phyloP scores from a whole-genome alignment of 2,113 vertebrate genomes.

The Mormoops blainvillei region DNA sequence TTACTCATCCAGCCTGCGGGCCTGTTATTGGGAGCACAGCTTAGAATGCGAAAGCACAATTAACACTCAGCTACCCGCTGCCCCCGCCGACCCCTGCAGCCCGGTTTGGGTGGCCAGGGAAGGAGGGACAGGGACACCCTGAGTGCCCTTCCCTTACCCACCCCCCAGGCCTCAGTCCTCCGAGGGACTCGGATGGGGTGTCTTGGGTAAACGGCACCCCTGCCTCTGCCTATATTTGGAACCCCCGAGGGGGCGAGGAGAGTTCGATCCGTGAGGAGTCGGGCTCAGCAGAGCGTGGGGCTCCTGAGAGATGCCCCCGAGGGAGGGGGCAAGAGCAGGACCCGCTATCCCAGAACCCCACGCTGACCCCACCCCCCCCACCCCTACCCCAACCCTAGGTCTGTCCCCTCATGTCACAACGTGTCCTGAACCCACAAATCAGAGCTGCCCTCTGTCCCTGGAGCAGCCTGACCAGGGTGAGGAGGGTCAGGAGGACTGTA shows the following conservation, averaged over 20 bases:
- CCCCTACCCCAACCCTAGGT: fast-evolving
- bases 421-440: not conserved
- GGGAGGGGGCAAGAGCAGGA: fast-evolving
- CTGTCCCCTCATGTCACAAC: not conserved
- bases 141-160: no score
- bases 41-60: not conserved
- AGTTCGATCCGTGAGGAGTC: fast-evolving
- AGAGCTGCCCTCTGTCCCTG: not conserved
- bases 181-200: not conserved
- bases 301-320: not conserved
- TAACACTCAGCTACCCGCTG: not conserved
- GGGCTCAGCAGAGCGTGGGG: fast-evolving
- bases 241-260: not conserved
- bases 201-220: not conserved
- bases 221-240: not conserved
- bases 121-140: not conserved
- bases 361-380: not conserved
- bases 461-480: not conserved
- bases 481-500: not conserved
- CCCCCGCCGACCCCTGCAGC: not conserved
- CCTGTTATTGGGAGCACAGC: no score
- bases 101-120: not conserved
- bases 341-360: not conserved
- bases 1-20: not conserved
- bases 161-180: not conserved